Percentiles rank a stretch among this genome's conserved stretches.
Conservation (phyloP, 2,113 vertebrate species). For the Lepidiolamprologus cunningtoni region DNA sequence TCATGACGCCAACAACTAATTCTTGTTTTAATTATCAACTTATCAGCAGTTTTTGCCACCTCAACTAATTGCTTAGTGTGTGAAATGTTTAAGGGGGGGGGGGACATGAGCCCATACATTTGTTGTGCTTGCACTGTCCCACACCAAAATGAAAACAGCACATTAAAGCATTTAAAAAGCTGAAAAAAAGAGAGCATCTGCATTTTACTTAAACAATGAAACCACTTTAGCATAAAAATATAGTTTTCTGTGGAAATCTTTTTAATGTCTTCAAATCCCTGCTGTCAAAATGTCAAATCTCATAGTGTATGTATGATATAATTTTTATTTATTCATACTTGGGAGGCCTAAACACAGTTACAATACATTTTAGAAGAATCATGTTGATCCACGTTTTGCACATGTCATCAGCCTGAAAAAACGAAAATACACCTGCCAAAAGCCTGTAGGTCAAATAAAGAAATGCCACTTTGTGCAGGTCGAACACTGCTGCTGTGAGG, state of each 20-base stretch:
- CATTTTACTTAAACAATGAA: background rate
- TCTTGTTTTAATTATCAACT: background rate
- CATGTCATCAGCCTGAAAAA: background rate
- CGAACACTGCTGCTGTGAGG: background rate
- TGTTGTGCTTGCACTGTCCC: background rate
- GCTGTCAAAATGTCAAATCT: background rate
- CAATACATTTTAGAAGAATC: background rate
- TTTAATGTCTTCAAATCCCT: background rate
- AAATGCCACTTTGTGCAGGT: background rate
- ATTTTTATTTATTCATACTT: background rate
- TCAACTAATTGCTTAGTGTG: background rate
- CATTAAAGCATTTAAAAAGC: background rate
- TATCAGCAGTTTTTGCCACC: background rate
- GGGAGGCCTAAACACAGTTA: background rate
- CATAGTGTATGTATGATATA: fast-evolving
- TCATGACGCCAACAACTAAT: background rate
- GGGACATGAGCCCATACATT: background rate
- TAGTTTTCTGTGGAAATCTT: background rate
- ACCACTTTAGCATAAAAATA: background rate
- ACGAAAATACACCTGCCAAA: fast-evolving
- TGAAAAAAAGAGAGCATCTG: background rate
- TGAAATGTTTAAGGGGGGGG: background rate
- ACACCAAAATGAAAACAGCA: background rate
- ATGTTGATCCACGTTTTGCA: background rate
- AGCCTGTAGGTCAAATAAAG: background rate